Percentiles rank a stretch among this genome's conserved stretches.
Conservation (phyloP, 1,140 invertebrate genomes). For the Cyphomyrmex costatus region DNA sequence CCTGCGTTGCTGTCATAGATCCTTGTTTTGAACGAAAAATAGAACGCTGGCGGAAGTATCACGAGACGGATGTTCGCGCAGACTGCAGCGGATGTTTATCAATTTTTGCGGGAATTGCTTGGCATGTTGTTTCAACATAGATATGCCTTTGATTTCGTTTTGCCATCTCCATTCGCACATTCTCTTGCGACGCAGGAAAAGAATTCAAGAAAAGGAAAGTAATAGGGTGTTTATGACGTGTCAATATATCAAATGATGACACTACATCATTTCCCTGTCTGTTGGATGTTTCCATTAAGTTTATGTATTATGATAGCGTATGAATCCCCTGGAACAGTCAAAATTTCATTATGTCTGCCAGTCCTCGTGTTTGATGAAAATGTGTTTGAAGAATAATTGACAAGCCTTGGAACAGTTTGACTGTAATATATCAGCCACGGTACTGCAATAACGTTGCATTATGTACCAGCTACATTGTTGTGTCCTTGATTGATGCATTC, state of each 20-base stretch:
- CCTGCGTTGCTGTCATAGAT: not conserved
- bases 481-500: not conserved
- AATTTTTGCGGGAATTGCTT: conserved; percentile 55
- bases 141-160: conserved; percentile 35
- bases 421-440: conserved; percentile 37
- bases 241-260: conserved; percentile 34
- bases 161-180: not conserved
- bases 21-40: conserved; percentile 51
- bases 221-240: not conserved
- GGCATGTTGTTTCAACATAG: conserved; percentile 36
- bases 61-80: conserved; percentile 67
- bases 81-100: conserved; percentile 61
- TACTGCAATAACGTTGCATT: not conserved
- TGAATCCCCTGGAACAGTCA: not conserved
- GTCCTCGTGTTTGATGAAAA: conserved; percentile 50
- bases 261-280: conserved; percentile 28
- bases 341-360: conserved; percentile 52
- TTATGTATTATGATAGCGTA: conserved; percentile 52
- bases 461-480: not conserved
- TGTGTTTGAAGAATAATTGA: conserved; percentile 62
- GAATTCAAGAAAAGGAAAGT: not conserved
- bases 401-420: conserved; percentile 44
- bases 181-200: not conserved
- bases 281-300: not conserved
- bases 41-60: conserved; percentile 17